Conservation (phyloP, 2,797 vertebrate genomes). For the Poeciliopsis infans region DNA sequence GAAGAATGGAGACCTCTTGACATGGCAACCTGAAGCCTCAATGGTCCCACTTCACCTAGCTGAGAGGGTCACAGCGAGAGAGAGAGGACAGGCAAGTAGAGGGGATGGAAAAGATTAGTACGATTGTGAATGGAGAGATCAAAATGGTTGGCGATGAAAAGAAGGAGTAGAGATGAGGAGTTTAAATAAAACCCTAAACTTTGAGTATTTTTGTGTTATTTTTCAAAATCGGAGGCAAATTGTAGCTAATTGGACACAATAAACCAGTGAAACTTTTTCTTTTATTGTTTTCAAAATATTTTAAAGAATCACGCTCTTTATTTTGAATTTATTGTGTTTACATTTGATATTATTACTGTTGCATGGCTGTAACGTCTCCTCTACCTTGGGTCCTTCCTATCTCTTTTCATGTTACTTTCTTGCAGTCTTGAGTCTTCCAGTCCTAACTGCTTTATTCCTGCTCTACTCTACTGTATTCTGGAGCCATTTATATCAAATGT, state of each 20-base stretch:
- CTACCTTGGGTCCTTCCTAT: background rate
- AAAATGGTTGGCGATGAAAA: slow-evolving; percentile 19
- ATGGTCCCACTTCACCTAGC: slow-evolving; percentile 80
- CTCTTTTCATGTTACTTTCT: background rate
- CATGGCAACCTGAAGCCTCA: slow-evolving; percentile 81
- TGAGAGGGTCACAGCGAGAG: slow-evolving; percentile 66
- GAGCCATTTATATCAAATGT: background rate
- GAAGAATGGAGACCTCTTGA: slow-evolving; percentile 84
- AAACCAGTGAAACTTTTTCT: background rate
- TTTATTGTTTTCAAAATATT: background rate
- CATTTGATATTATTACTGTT: background rate
- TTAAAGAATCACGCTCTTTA: background rate
- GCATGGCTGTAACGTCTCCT: background rate
- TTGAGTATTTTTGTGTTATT: background rate
- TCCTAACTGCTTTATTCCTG: background rate
- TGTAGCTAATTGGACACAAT: background rate
- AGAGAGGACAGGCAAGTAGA: slow-evolving; percentile 53
- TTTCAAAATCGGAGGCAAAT: background rate
- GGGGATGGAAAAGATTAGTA: slow-evolving; percentile 52
- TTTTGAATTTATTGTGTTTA: background rate
- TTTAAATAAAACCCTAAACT: background rate
- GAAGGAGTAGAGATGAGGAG: background rate
- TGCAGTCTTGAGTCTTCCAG: background rate
- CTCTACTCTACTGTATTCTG: background rate
- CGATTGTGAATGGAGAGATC: slow-evolving; percentile 28